Percentiles rank a stretch among this genome's conserved stretches.
Conservation (phyloP, 2,113 vertebrate species). For the Catharus bicknelli region DNA sequence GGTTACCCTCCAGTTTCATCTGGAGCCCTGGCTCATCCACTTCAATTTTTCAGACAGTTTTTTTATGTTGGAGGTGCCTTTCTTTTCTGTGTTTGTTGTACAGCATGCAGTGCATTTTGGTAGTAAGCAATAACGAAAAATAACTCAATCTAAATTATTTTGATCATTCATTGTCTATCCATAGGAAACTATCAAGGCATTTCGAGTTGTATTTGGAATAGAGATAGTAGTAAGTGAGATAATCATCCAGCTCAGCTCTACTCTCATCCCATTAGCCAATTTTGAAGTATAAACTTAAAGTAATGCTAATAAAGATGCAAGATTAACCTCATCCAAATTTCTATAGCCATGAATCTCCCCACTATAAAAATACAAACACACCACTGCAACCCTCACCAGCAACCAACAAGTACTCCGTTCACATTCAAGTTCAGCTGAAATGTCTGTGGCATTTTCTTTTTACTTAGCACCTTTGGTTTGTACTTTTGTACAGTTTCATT, state of each 20-base stretch:
- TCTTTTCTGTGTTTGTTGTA: neutral
- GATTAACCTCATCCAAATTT: neutral
- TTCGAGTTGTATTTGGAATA: neutral
- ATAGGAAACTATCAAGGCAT: neutral
- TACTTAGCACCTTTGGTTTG: neutral
- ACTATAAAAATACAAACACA: neutral
- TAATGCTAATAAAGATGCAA: neutral
- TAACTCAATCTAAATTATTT: neutral
- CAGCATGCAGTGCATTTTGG: neutral
- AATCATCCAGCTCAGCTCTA: neutral
- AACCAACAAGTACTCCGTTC: neutral
- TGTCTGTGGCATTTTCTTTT: neutral
- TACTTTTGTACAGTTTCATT: neutral
- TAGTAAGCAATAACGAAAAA: neutral
- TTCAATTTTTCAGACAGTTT: neutral
- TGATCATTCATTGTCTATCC: neutral
- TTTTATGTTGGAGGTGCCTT: neutral
- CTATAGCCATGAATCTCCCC: neutral
- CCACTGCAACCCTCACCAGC: neutral
- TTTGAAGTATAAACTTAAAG: neutral
- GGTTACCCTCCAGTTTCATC: neutral
- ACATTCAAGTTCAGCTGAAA: neutral
- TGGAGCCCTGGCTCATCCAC: neutral
- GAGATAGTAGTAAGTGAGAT: neutral
- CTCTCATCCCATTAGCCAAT: neutral